Evolutionary conservation across 2,888 invertebrate species (phyloP).

Genomic region (Rhodophaea formosa): DNA sequence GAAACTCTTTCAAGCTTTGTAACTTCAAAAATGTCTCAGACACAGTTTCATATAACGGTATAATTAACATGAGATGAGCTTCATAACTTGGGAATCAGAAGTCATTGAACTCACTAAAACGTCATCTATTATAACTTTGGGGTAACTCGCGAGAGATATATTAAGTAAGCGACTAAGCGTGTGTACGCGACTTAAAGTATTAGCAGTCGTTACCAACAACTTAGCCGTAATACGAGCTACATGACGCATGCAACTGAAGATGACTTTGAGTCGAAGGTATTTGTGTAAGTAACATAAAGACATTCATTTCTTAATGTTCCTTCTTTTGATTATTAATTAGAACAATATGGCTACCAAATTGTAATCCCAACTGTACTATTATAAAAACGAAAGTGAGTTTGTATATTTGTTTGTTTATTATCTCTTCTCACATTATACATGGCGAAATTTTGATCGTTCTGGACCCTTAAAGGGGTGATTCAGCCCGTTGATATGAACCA

Average conservation of each 20-base stretch:
- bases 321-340: too few species aligned
- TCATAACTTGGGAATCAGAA: background rate
- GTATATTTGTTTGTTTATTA: too few species aligned
- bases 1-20: background rate
- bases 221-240: background rate
- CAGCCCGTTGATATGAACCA: too few species aligned
- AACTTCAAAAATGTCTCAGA: background rate
- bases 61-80: background rate
- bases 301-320: too few species aligned
- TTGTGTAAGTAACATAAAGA: too few species aligned
- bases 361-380: too few species aligned
- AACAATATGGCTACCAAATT: too few species aligned
- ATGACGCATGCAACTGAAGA: background rate
- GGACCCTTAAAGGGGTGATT: too few species aligned
- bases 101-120: background rate
- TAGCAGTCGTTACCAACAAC: background rate
- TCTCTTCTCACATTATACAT: too few species aligned
- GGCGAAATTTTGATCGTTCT: too few species aligned
- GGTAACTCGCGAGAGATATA: background rate
- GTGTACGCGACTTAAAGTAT: background rate
- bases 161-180: background rate
- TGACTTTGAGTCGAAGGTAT: background rate
- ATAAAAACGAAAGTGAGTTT: too few species aligned
- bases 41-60: background rate
- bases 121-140: background rate